These are phyloP conservation scores for Mionectes olivaceus DNA, from an alignment of 2,797 vertebrate genomes.

Conservation along the genomic window DNA sequence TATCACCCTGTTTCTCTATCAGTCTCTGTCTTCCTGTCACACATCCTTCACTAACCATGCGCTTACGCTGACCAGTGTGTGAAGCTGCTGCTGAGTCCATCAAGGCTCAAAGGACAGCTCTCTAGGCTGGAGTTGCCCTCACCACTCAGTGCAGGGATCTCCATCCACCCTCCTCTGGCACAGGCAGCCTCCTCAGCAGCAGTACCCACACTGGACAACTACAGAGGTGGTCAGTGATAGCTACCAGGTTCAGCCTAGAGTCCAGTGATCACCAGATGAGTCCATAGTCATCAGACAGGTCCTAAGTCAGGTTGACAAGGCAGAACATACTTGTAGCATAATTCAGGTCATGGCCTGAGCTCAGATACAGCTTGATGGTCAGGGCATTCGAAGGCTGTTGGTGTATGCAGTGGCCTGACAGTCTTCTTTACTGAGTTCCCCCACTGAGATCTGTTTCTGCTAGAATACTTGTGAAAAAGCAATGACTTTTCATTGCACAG, in stretches of 20 bases:
- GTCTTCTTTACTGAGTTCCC: background rate
- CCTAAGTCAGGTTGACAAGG: background rate
- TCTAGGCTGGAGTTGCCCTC: background rate
- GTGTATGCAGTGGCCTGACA: background rate
- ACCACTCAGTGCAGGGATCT: rapidly evolving
- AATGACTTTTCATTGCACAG: background rate
- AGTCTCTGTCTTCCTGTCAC: background rate
- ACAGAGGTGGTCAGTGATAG: rapidly evolving
- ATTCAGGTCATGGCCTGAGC: background rate
- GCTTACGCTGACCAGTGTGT: background rate
- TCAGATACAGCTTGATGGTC: background rate
- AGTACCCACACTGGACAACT: rapidly evolving
- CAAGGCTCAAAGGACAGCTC: rapidly evolving
- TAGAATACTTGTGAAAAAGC: background rate
- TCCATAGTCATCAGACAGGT: too few relatives aligned
- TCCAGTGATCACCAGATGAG: background rate
- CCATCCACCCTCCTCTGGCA: background rate
- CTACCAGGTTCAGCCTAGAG: background rate
- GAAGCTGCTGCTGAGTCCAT: background rate
- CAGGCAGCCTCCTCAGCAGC: background rate
- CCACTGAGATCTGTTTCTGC: background rate
- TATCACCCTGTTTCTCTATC: background rate
- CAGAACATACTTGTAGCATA: background rate
- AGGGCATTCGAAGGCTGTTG: background rate
- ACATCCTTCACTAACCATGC: background rate